These are phyloP conservation scores for Drosophila varians DNA, from an alignment of 1,140 invertebrate species.

Conservation along the genomic window DNA sequence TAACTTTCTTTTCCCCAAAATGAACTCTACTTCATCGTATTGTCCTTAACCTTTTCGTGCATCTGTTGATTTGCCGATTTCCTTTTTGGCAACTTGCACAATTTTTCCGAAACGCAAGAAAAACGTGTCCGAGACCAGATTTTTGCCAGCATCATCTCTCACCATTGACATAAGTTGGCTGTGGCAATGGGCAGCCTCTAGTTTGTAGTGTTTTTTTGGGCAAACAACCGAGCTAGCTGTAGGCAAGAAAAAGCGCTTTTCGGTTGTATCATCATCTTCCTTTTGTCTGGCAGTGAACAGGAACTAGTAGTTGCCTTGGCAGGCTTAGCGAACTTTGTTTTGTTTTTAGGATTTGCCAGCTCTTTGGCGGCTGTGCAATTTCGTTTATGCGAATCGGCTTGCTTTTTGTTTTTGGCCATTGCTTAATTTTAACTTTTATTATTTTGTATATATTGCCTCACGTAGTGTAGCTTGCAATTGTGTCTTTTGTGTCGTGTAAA, in stretches of 20 bases:
- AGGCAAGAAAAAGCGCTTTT: slow-evolving; percentile 20
- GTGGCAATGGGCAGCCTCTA: slow-evolving; percentile 54
- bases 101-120: slow-evolving; percentile 42
- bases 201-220: slow-evolving; percentile 12
- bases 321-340: slow-evolving; percentile 27
- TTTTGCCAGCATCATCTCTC: slow-evolving; percentile 55
- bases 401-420: slow-evolving; percentile 40
- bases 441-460: slow-evolving; percentile 54
- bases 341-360: slow-evolving; percentile 24
- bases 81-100: slow-evolving; percentile 56
- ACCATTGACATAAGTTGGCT: slow-evolving; percentile 66
- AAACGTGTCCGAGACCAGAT: slow-evolving; percentile 56
- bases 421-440: slow-evolving; percentile 68
- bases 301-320: slow-evolving; percentile 49
- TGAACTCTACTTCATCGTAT: slow-evolving; percentile 1
- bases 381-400: slow-evolving; percentile 49
- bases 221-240: slow-evolving; percentile 29
- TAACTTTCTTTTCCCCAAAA: slow-evolving; percentile 1
- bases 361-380: slow-evolving; percentile 45
- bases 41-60: slow-evolving; percentile 71
- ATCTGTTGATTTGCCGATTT: slow-evolving; percentile 50
- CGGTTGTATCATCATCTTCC: slow-evolving; percentile 69
- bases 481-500: slow-evolving; percentile 68
- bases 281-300: slow-evolving; percentile 65
- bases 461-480: slow-evolving; percentile 48